Conservation (phyloP, 2,113 vertebrate species). For the Prunella fulvescens region DNA sequence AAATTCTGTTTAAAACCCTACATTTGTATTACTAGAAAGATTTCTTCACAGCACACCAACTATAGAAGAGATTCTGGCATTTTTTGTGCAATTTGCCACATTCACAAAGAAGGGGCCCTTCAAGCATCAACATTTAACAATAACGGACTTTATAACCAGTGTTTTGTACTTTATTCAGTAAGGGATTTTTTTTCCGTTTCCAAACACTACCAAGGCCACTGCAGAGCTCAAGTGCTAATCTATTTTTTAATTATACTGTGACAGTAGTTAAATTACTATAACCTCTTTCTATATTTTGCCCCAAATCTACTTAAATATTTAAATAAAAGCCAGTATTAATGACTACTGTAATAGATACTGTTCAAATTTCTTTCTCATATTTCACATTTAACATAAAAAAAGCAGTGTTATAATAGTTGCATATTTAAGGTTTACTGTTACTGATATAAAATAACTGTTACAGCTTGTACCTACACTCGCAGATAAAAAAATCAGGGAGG, state of each 20-base stretch:
- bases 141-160: not conserved
- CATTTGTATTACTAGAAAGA: not conserved
- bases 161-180: not conserved
- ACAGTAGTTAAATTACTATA: slow-evolving; percentile 16
- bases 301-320: not conserved
- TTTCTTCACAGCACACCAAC: not conserved
- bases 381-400: not conserved
- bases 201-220: not conserved
- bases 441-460: not conserved
- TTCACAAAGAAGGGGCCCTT: not conserved
- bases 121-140: not conserved
- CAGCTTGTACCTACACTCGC: not conserved
- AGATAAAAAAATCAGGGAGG: not conserved
- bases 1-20: not conserved
- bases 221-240: not conserved
- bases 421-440: not conserved
- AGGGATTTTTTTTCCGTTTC: not conserved
- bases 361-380: not conserved
- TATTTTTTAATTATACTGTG: not conserved
- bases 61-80: not conserved
- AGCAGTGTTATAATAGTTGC: not conserved
- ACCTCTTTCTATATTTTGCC: not conserved
- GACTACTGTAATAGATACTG: not conserved
- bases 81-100: not conserved
- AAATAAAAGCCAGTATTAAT: not conserved